Base-by-base conservation (phyloP, 1,140 invertebrate genomes). In the Pygmarrhopalites habei region DNA sequence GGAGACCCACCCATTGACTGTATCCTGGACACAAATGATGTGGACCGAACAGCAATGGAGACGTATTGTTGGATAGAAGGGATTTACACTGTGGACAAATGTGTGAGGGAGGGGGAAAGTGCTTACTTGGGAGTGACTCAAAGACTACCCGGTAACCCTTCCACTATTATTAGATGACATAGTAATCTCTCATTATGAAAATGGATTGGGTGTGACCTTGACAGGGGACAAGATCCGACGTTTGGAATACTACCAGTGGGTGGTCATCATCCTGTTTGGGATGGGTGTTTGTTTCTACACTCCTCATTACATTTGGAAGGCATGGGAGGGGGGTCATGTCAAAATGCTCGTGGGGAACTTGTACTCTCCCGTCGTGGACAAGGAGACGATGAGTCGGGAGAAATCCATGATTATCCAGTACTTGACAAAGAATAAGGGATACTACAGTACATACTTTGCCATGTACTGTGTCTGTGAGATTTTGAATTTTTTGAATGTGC, bases 221-320 rank as follows among this genome's bases (percentile, higher is more conserved):
- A 35, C 5, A 35, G 15, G 15, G 32, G 15, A 35, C 5, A 35
- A 35, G 15, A 35, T 15, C 89, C 93, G 76, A 90, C 91, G n/a
- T n/a, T n/a, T n/a, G n/a, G n/a, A n/a, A 0, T 95, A 94, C 74
- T 95, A 95, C 73, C 91, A 94, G 75, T 95, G 90, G 91, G 89
- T 93, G 3, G 88, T 86, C 0, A 89, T 92, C 69, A 82, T 91
- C 1, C 77, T 89, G 2, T 87, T 89, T 76, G 81, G 81, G 7
- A 87, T 90, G 75, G 92, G 91, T 5, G 87, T 95, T 68, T 77
- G 95, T 43, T 98, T 97, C 78, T 97, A 96, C 77, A 81, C 95
- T 51, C 91, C 92, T 1, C 83, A 90, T 7, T 90, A 90, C 73
- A 75, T 91, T 19, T 92, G 89, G 89, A 91, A 90, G 72, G 85